A percentile compares a stretch with the other conserved stretches of the same genome.
phyloP scores from a whole-genome alignment of 2,888 invertebrate species.

The Aspidiotus rigidus region DNA sequence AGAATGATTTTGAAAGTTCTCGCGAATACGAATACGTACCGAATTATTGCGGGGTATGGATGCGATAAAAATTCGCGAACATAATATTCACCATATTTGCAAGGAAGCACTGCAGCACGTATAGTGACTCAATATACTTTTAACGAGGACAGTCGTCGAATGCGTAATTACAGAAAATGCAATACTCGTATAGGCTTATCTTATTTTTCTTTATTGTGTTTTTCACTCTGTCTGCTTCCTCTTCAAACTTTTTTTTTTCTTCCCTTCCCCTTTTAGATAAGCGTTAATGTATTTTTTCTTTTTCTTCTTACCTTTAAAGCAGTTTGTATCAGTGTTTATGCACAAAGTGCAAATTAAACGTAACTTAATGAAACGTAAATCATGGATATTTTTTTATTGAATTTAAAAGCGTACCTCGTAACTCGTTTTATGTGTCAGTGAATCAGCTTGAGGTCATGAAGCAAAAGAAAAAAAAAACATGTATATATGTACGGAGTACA shows the following conservation, averaged over 20 bases:
- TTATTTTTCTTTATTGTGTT: background rate
- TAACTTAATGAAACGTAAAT: constrained; percentile 11
- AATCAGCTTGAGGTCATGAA: too few relatives aligned
- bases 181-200: constrained; percentile 16
- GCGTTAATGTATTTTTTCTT: constrained; percentile 10
- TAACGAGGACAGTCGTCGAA: constrained; percentile 1
- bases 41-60: background rate
- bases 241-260: background rate
- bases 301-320: constrained; percentile 1
- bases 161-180: background rate
- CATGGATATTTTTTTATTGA: constrained; percentile 1
- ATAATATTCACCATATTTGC: background rate
- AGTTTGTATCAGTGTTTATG: constrained; percentile 5
- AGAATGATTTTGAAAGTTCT: constrained; percentile 17
- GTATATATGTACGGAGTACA: too few relatives aligned
- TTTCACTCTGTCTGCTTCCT: background rate
- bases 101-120: too few relatives aligned
- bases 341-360: constrained; percentile 16
- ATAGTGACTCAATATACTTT: background rate
- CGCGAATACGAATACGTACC: background rate
- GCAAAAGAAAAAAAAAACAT: too few relatives aligned
- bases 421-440: too few relatives aligned
- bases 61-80: constrained; percentile 8
- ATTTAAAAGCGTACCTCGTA: background rate
- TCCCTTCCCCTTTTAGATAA: background rate